These are phyloP conservation scores for Acropternis orthonyx DNA, from an alignment of 2,797 vertebrate species.

Conservation along the genomic window DNA sequence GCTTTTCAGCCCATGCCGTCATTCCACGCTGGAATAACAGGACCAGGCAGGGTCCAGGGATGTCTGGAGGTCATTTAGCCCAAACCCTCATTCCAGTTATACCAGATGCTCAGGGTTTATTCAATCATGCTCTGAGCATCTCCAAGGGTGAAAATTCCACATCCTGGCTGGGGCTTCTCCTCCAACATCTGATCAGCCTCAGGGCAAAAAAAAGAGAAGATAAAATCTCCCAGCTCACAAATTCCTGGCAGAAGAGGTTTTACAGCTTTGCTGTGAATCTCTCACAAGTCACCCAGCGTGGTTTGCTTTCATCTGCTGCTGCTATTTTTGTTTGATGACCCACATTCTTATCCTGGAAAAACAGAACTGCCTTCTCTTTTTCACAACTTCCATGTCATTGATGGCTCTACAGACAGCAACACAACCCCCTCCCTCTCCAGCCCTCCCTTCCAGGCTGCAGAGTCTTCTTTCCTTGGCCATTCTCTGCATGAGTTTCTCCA, in stretches of 20 bases:
- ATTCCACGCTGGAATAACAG: accelerated
- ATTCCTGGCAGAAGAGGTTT: background rate
- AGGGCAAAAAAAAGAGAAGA: background rate
- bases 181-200: background rate
- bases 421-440: background rate
- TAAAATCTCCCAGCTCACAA: background rate
- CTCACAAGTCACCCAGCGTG: background rate
- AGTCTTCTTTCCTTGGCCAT: accelerated
- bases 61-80: background rate
- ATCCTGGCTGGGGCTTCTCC: background rate
- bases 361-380: background rate
- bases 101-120: background rate
- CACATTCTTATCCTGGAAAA: background rate
- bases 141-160: background rate
- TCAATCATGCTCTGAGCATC: background rate
- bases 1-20: background rate
- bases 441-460: background rate
- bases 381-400: background rate
- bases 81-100: accelerated
- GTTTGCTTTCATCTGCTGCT: background rate
- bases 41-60: accelerated
- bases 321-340: background rate
- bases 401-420: background rate
- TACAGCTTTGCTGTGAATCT: background rate
- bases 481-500: accelerated